Evolutionary conservation across 1,140 invertebrate genomes (phyloP).

Genomic region (Maconellicoccus hirsutus): DNA sequence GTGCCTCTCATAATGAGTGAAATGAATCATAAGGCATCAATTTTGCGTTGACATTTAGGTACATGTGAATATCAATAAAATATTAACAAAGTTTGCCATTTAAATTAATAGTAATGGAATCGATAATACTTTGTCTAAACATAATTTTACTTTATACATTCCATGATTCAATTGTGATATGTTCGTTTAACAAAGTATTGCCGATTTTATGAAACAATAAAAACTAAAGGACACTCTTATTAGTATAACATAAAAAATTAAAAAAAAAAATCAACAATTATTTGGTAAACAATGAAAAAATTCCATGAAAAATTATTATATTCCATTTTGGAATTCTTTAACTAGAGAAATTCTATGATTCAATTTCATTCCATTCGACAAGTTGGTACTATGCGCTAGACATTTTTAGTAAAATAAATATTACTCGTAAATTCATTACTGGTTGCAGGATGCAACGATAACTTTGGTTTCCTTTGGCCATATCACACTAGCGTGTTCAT

Average conservation of each 20-base stretch:
- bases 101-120: neutral
- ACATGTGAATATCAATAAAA: neutral
- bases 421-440: neutral
- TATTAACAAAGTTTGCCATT: neutral
- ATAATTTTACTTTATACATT: neutral
- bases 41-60: neutral
- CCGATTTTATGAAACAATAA: constrained; percentile 1
- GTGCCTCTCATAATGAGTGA: too few species aligned
- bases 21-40: too few species aligned
- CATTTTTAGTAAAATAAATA: too few species aligned
- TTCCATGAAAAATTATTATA: neutral
- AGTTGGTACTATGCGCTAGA: too few species aligned
- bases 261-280: neutral
- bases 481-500: neutral
- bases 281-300: neutral
- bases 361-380: neutral
- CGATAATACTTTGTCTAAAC: neutral
- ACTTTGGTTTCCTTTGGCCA: constrained; percentile 15
- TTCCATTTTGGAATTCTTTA: too few species aligned
- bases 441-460: neutral
- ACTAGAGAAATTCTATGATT: neutral
- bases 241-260: neutral
- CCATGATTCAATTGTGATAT: neutral
- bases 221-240: neutral
- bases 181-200: neutral